Evolutionary conservation across 2,113 vertebrate genomes (phyloP).

Genomic region (Hypomesus transpacificus): DNA sequence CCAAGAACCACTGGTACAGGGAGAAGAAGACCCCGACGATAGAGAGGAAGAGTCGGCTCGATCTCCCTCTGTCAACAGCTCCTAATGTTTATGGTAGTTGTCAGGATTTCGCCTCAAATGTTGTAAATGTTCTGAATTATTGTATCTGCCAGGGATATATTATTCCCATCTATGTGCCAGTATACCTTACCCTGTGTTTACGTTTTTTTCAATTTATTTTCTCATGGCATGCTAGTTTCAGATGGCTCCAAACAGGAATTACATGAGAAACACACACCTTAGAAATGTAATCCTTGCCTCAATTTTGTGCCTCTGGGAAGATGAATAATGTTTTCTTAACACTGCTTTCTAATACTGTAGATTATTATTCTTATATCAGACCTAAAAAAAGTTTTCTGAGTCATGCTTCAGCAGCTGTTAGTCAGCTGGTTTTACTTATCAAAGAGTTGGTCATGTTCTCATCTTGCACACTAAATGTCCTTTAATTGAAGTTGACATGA

Average conservation of each 20-base stretch:
- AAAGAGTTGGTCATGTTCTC: no score
- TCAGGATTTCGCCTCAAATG: background rate
- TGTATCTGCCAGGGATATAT: no score
- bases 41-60: constrained; percentile 1
- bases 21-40: constrained; percentile 36
- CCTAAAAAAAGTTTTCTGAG: background rate
- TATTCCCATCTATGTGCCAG: no score
- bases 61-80: constrained; percentile 51
- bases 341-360: background rate
- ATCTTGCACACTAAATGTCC: no score
- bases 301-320: background rate
- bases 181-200: background rate
- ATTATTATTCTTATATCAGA: background rate
- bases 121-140: no score
- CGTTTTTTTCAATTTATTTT: background rate
- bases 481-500: no score
- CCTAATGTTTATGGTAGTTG: constrained; percentile 22
- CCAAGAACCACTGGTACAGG: constrained; percentile 58
- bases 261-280: background rate
- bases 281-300: background rate
- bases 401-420: no score
- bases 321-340: background rate
- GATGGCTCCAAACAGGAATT: background rate
- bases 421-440: background rate
- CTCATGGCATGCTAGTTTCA: background rate